Evolutionary conservation across 2,797 vertebrate species (phyloP).

Genomic region (Pseudomugil tenellus): DNA sequence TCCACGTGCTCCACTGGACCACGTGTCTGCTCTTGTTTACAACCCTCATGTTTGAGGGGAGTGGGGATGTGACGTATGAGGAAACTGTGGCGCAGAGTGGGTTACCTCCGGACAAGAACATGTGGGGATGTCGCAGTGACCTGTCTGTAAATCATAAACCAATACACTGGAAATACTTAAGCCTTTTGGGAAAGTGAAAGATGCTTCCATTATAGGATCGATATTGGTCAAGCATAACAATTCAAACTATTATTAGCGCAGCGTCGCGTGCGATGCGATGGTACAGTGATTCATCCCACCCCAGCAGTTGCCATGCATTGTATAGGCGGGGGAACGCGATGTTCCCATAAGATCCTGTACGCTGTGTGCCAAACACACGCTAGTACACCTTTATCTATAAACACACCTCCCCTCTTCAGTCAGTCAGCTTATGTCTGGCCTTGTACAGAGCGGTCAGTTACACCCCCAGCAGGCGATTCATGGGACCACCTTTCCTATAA

Average conservation of each 20-base stretch:
- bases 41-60: conserved; percentile 43
- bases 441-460: conserved; percentile 36
- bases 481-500: conserved; percentile 41
- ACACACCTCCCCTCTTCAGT: neutral
- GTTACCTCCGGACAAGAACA: conserved; percentile 59
- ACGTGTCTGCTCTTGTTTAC: conserved; percentile 78
- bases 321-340: conserved; percentile 44
- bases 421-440: conserved; percentile 14
- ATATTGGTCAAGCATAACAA: neutral
- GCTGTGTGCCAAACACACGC: conserved; percentile 50
- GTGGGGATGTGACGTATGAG: conserved; percentile 64
- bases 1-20: conserved; percentile 63
- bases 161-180: neutral
- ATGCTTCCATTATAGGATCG: accelerated
- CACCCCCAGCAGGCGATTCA: conserved; percentile 46
- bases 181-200: neutral
- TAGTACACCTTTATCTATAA: conserved; percentile 14
- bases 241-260: neutral
- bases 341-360: conserved; percentile 45
- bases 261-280: neutral
- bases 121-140: conserved; percentile 75
- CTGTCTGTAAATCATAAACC: conserved; percentile 30
- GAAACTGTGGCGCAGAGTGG: conserved; percentile 59
- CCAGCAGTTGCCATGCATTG: neutral
- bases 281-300: conserved; percentile 6